Base-by-base conservation (phyloP, 2,888 invertebrate species). In the Zeuzera pyrina region DNA sequence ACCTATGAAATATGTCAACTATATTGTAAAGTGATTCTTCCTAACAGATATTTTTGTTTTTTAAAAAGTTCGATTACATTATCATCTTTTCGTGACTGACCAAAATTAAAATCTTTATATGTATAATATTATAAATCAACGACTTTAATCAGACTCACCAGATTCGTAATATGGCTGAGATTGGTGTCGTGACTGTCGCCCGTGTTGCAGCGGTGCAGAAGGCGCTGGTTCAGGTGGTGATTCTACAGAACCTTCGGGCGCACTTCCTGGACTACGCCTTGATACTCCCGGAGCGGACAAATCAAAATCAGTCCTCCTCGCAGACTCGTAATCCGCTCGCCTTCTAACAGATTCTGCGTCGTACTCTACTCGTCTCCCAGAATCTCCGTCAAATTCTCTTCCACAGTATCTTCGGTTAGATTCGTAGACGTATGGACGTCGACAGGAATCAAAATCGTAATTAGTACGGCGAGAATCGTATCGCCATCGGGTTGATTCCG, bases 211-310 rank as follows among this genome's bases (percentile, higher is more conserved):
- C 1, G 84, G 77, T 3, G 81, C 84, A 12, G 81, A 73, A 1
- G 84, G 84, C 10, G 84, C 84, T 0, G 84, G 84, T 37, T 84
- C 84, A 1, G 84, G 84, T 0, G 84, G 84, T 0, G 83, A 84
- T 22, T 78, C 81, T 1, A 57, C 76, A 4, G 78, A 76, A 4
- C 71, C 81, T 38, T 83, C 83, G 2, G 81, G 83, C 0, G 79
- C 83, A 40, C 84, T 79, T 15, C 81, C 83, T 19, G 83, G 79
- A 41, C 81, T 83, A 13, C 77, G 58, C 34, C 77, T 58, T 0
- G 76, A 72, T 2, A 57, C 73, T 25, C 78, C 71, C 22, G 83
- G 77, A 33, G 76, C 76, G 7, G 81, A 77, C 39, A 81, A 60
- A 41, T 79, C 79, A 47, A 83, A 79, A 43, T 83, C 81, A 2